phyloP scores from a whole-genome alignment of 2,888 invertebrate genomes.

The Junonia oenone region DNA sequence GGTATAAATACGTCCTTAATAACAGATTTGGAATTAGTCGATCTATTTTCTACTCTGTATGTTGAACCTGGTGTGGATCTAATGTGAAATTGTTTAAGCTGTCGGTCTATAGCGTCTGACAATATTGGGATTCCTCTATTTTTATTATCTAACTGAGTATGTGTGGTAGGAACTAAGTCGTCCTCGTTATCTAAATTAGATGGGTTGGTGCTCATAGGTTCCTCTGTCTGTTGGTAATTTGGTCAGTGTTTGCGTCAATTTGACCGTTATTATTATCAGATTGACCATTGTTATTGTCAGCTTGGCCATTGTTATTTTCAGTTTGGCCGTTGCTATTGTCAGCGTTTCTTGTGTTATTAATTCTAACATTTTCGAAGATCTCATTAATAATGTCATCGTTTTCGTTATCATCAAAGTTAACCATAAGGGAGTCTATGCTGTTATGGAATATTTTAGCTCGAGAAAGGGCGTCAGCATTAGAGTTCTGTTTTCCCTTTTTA shows the following conservation, averaged over 20 bases:
- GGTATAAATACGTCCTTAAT: too few relatives aligned
- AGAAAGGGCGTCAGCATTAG: constrained; percentile 37
- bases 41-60: constrained; percentile 31
- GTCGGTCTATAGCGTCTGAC: constrained; percentile 34
- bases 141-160: constrained; percentile 8
- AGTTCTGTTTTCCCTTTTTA: constrained; percentile 34
- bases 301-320: not conserved
- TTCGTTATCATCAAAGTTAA: constrained; percentile 16
- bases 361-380: not conserved
- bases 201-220: not conserved
- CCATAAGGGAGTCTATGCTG: constrained; percentile 2
- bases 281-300: not conserved
- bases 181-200: constrained; percentile 5
- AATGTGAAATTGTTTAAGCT: constrained; percentile 34
- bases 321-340: not conserved
- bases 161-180: constrained; percentile 3
- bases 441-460: constrained; percentile 21
- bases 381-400: constrained; percentile 5
- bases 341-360: not conserved
- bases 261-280: too few relatives aligned
- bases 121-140: constrained; percentile 18
- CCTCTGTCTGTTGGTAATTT: not conserved
- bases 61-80: constrained; percentile 26
- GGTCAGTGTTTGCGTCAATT: too few relatives aligned
- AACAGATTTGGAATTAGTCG: too few relatives aligned